These are phyloP conservation scores for Polyommatus iphigenia DNA, from an alignment of 2,888 invertebrate species.

Conservation along the genomic window DNA sequence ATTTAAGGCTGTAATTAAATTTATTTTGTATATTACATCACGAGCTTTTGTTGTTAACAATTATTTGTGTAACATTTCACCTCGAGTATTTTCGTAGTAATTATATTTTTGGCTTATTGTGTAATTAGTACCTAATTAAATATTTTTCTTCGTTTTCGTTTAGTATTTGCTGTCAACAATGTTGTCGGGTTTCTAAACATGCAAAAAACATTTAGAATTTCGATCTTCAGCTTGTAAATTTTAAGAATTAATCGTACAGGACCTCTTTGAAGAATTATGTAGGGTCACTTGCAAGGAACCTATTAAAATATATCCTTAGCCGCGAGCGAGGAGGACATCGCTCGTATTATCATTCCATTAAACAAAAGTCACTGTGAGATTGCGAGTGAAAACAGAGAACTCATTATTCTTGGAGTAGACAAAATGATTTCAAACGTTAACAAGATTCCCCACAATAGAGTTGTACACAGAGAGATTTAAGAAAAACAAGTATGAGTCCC, in stretches of 20 bases:
- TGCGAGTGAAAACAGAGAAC: conserved; percentile 78
- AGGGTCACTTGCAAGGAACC: neutral
- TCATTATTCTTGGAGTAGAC: conserved; percentile 74
- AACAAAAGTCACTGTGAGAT: conserved; percentile 77
- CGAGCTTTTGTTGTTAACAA: neutral
- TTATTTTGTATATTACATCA: conserved; percentile 56
- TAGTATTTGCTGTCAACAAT: too few species aligned
- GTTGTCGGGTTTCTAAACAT: too few species aligned
- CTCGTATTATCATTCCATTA: conserved; percentile 80
- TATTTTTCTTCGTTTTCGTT: too few species aligned
- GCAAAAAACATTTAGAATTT: neutral
- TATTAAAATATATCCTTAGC: conserved; percentile 65
- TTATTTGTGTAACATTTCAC: conserved; percentile 12
- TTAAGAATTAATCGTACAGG: neutral
- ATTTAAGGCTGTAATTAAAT: conserved; percentile 75
- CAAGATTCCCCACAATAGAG: conserved; percentile 77
- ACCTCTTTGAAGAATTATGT: neutral
- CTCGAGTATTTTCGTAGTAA: neutral
- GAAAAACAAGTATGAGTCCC: conserved; percentile 70
- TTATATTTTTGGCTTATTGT: neutral
- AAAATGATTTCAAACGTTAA: conserved; percentile 79
- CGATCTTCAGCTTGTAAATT: neutral
- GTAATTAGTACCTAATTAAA: neutral
- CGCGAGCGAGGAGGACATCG: conserved; percentile 74
- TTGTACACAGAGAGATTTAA: conserved; percentile 76